Evolutionary conservation across 2,888 invertebrate genomes (phyloP).

Genomic region (Trissolcus japonicus): DNA sequence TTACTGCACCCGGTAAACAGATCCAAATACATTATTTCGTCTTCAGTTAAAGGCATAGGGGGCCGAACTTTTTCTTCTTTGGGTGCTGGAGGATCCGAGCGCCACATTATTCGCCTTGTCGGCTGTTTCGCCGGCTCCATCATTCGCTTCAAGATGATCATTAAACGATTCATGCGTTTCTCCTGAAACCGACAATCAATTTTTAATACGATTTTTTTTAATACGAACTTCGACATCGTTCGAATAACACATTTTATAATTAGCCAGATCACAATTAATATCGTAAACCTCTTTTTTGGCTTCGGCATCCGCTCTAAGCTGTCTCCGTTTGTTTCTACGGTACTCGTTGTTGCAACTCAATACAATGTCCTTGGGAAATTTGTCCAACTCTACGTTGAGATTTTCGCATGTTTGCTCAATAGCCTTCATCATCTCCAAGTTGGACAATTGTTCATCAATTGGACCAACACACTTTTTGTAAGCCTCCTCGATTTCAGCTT

Average conservation of each 20-base stretch:
- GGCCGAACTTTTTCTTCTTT: slow-evolving; percentile 54
- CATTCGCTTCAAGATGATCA: slow-evolving; percentile 65
- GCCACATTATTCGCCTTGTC: slow-evolving; percentile 61
- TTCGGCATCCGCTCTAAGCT: slow-evolving; percentile 78
- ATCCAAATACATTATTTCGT: slow-evolving; percentile 64
- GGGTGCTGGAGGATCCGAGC: slow-evolving; percentile 61
- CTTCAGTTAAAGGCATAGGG: slow-evolving; percentile 62
- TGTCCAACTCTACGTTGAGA: slow-evolving; percentile 78
- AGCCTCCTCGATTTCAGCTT: slow-evolving; percentile 81
- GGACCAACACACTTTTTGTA: slow-evolving; percentile 80
- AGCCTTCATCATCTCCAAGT: slow-evolving; percentile 79
- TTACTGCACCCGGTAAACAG: slow-evolving; percentile 66
- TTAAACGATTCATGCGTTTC: slow-evolving; percentile 67
- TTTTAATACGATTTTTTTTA: too few relatives aligned
- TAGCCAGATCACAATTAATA: background rate
- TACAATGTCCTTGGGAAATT: slow-evolving; percentile 78
- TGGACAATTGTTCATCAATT: slow-evolving; percentile 79
- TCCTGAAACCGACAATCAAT: slow-evolving; percentile 58
- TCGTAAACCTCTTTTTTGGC: slow-evolving; percentile 79
- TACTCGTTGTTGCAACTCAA: slow-evolving; percentile 78
- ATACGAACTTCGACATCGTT: background rate
- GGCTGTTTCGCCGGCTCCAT: slow-evolving; percentile 67
- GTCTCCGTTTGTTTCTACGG: slow-evolving; percentile 77
- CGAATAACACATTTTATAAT: background rate
- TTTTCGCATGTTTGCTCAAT: slow-evolving; percentile 79